These are phyloP conservation scores for Alfaro cultratus DNA, from an alignment of 2,797 vertebrate genomes.

Conservation along the genomic window DNA sequence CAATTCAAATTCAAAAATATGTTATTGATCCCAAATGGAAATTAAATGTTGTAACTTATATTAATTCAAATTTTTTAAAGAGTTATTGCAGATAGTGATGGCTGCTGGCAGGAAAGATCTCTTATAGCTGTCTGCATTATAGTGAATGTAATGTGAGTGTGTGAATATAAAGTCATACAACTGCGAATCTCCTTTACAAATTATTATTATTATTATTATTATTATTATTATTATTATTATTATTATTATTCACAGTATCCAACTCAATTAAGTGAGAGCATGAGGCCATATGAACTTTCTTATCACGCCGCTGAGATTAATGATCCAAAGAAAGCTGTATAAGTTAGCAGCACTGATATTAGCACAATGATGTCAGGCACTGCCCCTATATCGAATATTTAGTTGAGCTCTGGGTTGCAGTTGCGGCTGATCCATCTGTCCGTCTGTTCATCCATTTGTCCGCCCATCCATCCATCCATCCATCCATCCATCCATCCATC, in stretches of 20 bases:
- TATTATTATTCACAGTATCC: background rate
- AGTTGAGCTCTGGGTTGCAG: background rate
- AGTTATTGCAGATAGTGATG: too few species aligned
- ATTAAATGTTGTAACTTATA: too few species aligned
- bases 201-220: too few species aligned
- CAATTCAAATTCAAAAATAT: too few species aligned
- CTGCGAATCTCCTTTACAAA: background rate
- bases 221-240: background rate
- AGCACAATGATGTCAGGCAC: background rate
- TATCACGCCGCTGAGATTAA: background rate
- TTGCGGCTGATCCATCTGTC: background rate
- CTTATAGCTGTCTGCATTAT: too few species aligned
- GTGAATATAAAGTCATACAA: background rate
- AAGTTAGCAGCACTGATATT: background rate
- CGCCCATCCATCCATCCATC: background rate
- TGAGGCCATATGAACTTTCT: background rate
- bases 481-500: background rate
- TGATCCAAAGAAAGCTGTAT: background rate
- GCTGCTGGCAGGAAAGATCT: too few species aligned
- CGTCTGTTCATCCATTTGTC: background rate
- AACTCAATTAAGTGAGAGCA: background rate
- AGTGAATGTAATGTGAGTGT: too few species aligned
- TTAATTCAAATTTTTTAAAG: too few species aligned
- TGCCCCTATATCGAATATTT: background rate
- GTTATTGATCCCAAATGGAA: too few species aligned